Base-by-base conservation (phyloP, 1,140 invertebrate species). In the Drosophila sp. region DNA sequence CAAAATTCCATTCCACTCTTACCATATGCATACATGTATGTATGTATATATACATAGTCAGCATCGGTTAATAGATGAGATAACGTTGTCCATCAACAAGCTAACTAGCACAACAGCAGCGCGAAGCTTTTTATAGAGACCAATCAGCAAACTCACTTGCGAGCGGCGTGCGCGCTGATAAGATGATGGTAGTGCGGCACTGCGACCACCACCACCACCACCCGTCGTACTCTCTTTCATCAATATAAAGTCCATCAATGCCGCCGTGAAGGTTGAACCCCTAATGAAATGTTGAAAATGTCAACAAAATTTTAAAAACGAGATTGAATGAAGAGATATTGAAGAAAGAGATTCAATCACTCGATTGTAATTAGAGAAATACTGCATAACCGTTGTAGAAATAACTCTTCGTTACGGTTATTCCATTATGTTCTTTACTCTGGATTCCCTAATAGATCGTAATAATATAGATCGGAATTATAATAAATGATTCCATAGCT, bases 51-150 rank as follows among this genome's bases (percentile, higher is more conserved):
- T 58, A 64, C 50, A 7, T 65, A 47, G 41, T 61, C 60, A 73
- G 66, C 73, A 76, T 69, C 64, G 63, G 60, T 55, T 75, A 69
- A 63, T 62, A 74, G 68, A 70, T 60, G 58, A 41, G 82, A 85
- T 85, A 85, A 87, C 70, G 56, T 50, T 58, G 62, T 30, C 66
- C 41, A 55, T 50, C 70, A 66, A 76, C 76, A 47, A 76, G 68
- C 55, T 70, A 79, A 86, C 75, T 87, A 78, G 79, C 75, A 85
- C 83, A 81, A 82, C 85, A 85, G 76, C 83, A 86, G 64, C 60
- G 65, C 60, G 65, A 44, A 40, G 75, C 83, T 85, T 85, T 81
- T 85, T 81, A 86, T 86, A 85, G 82, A 56, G 66, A 79, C 70
- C 82, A 85, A 85, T 86, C 80, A 77, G 66, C 61, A 50, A 44